Evolutionary conservation across 2,888 invertebrate species (phyloP), one percentile per base, ranked within the genome.

Genomic region (Eucera pruinosa): DNA sequence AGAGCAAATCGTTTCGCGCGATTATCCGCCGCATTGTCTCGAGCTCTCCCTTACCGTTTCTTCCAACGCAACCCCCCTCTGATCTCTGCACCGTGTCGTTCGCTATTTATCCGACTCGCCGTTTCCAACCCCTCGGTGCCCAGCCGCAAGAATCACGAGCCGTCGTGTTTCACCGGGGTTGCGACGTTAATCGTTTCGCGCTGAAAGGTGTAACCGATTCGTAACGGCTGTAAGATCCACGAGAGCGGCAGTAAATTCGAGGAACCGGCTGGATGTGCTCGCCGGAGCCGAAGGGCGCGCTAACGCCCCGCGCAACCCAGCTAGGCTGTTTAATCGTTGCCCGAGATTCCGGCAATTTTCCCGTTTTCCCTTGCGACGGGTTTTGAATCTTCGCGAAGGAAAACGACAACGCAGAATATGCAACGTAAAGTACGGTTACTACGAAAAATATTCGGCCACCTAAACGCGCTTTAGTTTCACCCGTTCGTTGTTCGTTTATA

Each of bases 1-100:
- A 89, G 88, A 90, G 88, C 88, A 89, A 91, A 92, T 91, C 90
- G 91, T 89, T 90, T 89, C 85, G 81, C 83, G 87, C 89, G 89
- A 90, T 90, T 91, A 91, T 90, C 86, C 73, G 85, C 85, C 84
- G 85, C 83, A 86, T 84, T 86, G 87, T 87, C 82, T 83, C 86
- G 54, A 36, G 36, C 36, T 3, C n/a, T 13, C 57, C 48, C 52
- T 43, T 30, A 23, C 18, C 39, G 50, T 27, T 36, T 27, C 18
- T 30, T 43, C 23, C 23, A 20, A 13, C 54, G 11, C 18, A 33
- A 33, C 33, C 36, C 54, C 20, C 54, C 52, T 13, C 1, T n/a
- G 52, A 54, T 6, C 18, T 27, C 11, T 9, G 18, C n/a, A n/a
- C n/a, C n/a, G 9, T 18, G 39, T 70, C 47, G 58, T 30, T 11